These are phyloP conservation scores for Drosophila subobscura DNA, from an alignment of 1,140 invertebrate genomes.

Conservation along the genomic window DNA sequence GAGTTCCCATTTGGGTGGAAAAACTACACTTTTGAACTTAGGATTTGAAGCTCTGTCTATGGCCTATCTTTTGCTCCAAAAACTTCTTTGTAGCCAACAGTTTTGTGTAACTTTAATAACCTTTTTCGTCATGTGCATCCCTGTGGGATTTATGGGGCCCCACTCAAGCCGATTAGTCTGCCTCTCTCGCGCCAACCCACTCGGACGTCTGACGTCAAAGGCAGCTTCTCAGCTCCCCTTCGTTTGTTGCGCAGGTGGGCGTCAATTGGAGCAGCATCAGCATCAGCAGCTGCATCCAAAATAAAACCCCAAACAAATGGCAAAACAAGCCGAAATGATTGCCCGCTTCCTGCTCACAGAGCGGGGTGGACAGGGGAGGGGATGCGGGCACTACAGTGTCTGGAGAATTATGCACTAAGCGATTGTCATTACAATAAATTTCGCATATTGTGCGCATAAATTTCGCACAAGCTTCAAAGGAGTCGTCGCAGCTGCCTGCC, in stretches of 20 bases:
- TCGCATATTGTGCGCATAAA: slow-evolving; percentile 81
- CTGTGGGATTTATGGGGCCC: no score
- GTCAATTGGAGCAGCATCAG: slow-evolving; percentile 73
- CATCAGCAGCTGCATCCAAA: slow-evolving; percentile 34
- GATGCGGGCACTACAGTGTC: slow-evolving; percentile 14
- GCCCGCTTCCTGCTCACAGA: slow-evolving; percentile 64
- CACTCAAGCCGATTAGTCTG: not conserved
- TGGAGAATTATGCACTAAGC: slow-evolving; percentile 73
- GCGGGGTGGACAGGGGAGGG: slow-evolving; percentile 15
- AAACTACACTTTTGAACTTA: no score
- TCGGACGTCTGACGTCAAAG: slow-evolving; percentile 32
- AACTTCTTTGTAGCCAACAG: no score
- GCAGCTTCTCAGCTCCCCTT: slow-evolving; percentile 4
- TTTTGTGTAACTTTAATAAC: no score
- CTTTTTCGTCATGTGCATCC: no score
- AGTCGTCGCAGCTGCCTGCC: slow-evolving; percentile 42
- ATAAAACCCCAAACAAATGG: slow-evolving; percentile 25
- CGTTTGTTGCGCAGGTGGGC: slow-evolving; percentile 57
- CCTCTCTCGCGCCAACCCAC: slow-evolving; percentile 36
- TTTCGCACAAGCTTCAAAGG: slow-evolving; percentile 74
- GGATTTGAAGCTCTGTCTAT: no score
- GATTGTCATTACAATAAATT: slow-evolving; percentile 80
- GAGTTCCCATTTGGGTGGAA: no score
- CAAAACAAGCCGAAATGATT: slow-evolving; percentile 62
- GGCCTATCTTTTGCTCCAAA: no score